Base-by-base conservation (phyloP, 2,113 vertebrate species). In the Pangasianodon hypophthalmus region DNA sequence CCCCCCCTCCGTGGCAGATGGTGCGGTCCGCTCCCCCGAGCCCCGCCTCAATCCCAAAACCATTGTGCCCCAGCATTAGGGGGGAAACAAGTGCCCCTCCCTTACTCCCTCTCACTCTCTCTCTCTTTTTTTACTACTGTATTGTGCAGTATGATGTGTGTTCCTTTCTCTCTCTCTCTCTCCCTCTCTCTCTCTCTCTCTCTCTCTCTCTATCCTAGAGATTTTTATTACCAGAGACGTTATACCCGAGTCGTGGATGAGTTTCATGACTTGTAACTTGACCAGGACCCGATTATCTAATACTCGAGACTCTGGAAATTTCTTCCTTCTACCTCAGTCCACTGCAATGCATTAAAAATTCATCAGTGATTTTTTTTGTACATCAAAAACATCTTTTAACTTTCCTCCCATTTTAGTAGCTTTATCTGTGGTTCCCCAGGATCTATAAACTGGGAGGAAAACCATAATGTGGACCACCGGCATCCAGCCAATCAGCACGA, bases 21-120 rank as follows among this genome's bases (percentile, higher is more conserved):
- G 91, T 90, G 91, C 88, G 62, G 88, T 84, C 90, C 60, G 56
- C 48, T 86, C 85, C 87, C 89, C 86, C 87, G 75, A 88, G 56
- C 85, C 83, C 87, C 69, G 84, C 79, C 79, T 75, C 41, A 21
- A 85, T 85, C 81, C 73, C 0, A 77, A 81, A 89, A 77, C 92
- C 87, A 90, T 92, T 92, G 92, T 92, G 88, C 88, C 88, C 81
- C 75, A 16, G 64, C 90, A 86, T 85, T 90, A 87, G 89, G 60
- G 60, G 88, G 89, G 37, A 90, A 88, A 83, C 73, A 91, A 83
- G 77, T 77, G 46, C 85, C 88, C 64, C 87, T 88, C 79, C 54
- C 44, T 21, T 19, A 64, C 82, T 50, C 88, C 67, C 83, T 80
- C 52, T 52, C 81, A 83, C 80, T 87, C 32, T 7, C 44, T 48